Base-by-base conservation (phyloP, 2,888 invertebrate genomes). In the Catocala fraxini region DNA sequence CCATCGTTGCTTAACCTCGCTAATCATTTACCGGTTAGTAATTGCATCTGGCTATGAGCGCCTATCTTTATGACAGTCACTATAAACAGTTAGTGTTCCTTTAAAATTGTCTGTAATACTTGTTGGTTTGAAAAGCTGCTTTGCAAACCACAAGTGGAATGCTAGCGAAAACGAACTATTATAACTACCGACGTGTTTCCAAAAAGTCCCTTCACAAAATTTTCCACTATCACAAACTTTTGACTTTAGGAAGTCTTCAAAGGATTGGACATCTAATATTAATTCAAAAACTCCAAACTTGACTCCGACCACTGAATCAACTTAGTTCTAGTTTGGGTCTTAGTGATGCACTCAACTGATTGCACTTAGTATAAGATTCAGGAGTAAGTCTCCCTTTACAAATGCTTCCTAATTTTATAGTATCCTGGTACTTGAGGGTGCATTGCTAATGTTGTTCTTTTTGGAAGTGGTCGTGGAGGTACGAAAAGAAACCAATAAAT, bases 341-440 rank as follows among this genome's bases (percentile, higher is more conserved):
- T 33, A 58, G 57, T 67, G 71, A 73, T 85, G 85, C 88, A 89
- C 87, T 88, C 81, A 87, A 80, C 76, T 84, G 86, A 90, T 89
- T 90, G 83, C 79, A 75, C 60, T 59, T 80, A 61, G 81, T 85
- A 80, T 81, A 85, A 84, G 79, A 85, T 86, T 83, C 80, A 82
- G 76, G 68, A 77, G 68, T 75, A 71, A 10, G 34, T 34, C 78
- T 77, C 74, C 75, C 79, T 80, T 82, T 79, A 81, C 78, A 80
- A 84, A 85, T 78, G 80, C 67, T 67, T 69, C 82, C 84, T 87
- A 89, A 90, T 90, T 87, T 78, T 78, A 82, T 83, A 85, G 84
- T 81, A 75, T 77, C 70, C 79, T 77, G 67, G 72, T 61, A 13
- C 71, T 70, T 71, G 81, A 82, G 91, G 91, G 90, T 90, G 90